phyloP scores from a whole-genome alignment of 2,797 vertebrate species.

The Phrynocephalus vlangalii region DNA sequence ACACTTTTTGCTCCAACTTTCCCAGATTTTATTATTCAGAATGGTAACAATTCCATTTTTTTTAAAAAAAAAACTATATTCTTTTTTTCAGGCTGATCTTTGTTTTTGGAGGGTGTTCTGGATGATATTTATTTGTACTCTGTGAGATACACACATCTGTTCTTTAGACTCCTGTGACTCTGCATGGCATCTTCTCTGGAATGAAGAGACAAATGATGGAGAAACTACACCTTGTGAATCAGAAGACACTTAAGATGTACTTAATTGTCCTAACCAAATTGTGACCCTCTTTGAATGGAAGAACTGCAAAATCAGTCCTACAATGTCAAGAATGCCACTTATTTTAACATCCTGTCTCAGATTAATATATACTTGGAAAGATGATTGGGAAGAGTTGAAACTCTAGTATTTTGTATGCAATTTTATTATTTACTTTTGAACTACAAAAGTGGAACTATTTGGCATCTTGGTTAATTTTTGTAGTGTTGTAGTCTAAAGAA shows the following conservation, averaged over 20 bases:
- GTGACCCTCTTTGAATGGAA: background rate
- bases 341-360: background rate
- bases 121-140: constrained; percentile 8
- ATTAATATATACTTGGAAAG: background rate
- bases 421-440: background rate
- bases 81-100: constrained; percentile 26
- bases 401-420: background rate
- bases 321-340: background rate
- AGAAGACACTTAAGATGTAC: background rate
- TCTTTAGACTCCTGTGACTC: background rate
- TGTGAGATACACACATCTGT: background rate
- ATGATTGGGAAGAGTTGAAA: background rate
- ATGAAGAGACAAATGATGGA: background rate
- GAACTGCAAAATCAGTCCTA: background rate
- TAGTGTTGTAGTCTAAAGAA: background rate
- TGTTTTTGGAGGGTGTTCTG: background rate
- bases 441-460: background rate
- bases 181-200: background rate
- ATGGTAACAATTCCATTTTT: background rate
- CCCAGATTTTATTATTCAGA: fast-evolving
- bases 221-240: background rate
- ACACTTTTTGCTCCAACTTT: background rate
- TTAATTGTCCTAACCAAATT: background rate
- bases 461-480: background rate
- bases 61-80: background rate